phyloP scores from a whole-genome alignment of 2,113 vertebrate species.

The Brienomyrus brachyistius region DNA sequence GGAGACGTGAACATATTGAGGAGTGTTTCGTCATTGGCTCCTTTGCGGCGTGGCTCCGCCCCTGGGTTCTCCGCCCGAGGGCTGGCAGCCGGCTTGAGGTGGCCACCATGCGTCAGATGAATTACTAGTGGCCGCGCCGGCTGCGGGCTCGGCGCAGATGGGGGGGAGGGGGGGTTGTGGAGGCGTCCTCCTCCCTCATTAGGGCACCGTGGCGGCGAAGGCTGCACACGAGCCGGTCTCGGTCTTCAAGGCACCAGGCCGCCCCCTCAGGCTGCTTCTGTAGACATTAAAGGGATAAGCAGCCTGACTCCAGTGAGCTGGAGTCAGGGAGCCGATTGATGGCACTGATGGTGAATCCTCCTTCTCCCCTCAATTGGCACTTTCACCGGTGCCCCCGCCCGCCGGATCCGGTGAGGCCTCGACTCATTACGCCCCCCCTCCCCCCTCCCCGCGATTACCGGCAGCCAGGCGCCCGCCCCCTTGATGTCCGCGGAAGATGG shows the following conservation, averaged over 20 bases:
- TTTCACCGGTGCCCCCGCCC: too few species aligned
- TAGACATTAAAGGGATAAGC: constrained; percentile 17
- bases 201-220: background rate
- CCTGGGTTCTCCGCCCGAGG: background rate
- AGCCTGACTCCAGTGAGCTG: background rate
- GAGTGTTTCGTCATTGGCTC: background rate
- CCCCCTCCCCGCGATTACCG: background rate
- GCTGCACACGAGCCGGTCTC: background rate
- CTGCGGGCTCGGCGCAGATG: background rate
- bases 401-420: background rate
- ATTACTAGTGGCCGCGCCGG: background rate
- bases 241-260: background rate
- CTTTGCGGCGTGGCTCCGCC: background rate
- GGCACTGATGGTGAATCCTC: background rate
- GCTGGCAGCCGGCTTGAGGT: background rate
- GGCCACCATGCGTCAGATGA: background rate
- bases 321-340: background rate
- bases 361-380: background rate
- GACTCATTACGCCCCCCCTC: background rate
- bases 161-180: background rate
- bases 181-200: background rate
- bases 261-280: constrained; percentile 9
- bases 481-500: background rate
- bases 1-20: background rate
- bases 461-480: background rate